phyloP scores from a whole-genome alignment of 2,113 vertebrate genomes.

The Aleadryas rufinucha region DNA sequence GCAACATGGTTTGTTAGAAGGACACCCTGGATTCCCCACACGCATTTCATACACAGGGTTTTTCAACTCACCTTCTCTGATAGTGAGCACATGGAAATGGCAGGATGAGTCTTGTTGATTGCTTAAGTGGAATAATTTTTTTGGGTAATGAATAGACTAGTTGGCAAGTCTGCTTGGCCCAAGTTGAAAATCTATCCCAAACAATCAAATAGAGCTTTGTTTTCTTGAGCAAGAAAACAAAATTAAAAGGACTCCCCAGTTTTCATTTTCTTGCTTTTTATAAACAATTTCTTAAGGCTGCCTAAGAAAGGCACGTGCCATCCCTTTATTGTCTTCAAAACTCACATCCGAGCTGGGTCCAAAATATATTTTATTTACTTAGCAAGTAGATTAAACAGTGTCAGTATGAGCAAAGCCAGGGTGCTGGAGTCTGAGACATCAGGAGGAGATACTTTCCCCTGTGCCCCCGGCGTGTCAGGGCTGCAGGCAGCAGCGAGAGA shows the following conservation, averaged over 20 bases:
- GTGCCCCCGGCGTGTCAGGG: fast-evolving
- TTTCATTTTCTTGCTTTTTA: neutral
- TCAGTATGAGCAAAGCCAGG: neutral
- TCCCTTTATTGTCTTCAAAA: neutral
- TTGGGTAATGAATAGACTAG: neutral
- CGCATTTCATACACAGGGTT: neutral
- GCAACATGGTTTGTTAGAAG: conserved; percentile 36
- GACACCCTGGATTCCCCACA: conserved; percentile 16
- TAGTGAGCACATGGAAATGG: conserved; percentile 4
- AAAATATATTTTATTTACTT: neutral
- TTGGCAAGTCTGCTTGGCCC: neutral
- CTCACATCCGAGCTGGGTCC: neutral
- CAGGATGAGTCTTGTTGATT: conserved; percentile 37
- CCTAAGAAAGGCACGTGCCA: neutral
- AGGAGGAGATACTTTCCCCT: neutral
- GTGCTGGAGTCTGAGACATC: fast-evolving
- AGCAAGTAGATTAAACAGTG: neutral
- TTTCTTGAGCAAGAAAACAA: neutral
- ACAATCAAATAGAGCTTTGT: neutral
- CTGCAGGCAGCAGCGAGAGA: neutral
- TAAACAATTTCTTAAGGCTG: neutral
- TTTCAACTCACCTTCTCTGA: conserved; percentile 36
- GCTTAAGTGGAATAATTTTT: conserved; percentile 11
- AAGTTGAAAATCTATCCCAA: neutral
- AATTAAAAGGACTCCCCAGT: neutral